Base-by-base conservation (phyloP, 2,797 vertebrate genomes). In the Cyclopterus lumpus region DNA sequence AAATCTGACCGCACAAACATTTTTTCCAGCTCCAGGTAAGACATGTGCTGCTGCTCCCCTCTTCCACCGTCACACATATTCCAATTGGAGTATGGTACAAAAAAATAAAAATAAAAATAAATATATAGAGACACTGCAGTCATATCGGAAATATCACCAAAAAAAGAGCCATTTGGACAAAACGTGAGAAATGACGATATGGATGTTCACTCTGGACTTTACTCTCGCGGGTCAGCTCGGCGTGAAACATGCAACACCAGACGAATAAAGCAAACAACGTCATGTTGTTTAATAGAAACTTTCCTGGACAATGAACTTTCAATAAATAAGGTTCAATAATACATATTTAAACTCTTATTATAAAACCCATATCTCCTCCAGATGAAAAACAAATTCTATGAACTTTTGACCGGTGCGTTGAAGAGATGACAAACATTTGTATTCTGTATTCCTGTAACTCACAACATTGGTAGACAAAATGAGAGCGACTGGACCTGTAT, bases 1-100 rank as follows among this genome's bases (percentile, higher is more conserved):
- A 80, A 82, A 89, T 94, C 89, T 93, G 88, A 94, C 90, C 91
- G 95, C 93, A 94, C 77, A 88, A 91, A 93, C 89, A 89, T 85
- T 6, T 88, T 93, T 90, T 94, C 93, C 91, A 94, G 92, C 85
- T 92, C 88, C 88, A 86, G 84, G 79, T 93, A 90, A 90, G 93
- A 93, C 94, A 92, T 86, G 62, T n/a, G 71, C 66, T 69, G 72
- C 57, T 75, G 49, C 38, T 57, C 51, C 32, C 18, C 67, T 67
- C 65, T 57, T 60, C 71, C 69, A 34, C 61, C 42, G 57, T 16
- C 12, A 53, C 62, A 78, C 55, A 77, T 26, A 22, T 61, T 70
- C 36, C 62, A 66, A 32, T 67, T 67, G 61, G 64, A 76, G 69
- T 69, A 82, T 66, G 70, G 77, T 87, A 84, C 55, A 67, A 89